phyloP scores from a whole-genome alignment of 2,888 invertebrate species.

The Orthosia cruda region DNA sequence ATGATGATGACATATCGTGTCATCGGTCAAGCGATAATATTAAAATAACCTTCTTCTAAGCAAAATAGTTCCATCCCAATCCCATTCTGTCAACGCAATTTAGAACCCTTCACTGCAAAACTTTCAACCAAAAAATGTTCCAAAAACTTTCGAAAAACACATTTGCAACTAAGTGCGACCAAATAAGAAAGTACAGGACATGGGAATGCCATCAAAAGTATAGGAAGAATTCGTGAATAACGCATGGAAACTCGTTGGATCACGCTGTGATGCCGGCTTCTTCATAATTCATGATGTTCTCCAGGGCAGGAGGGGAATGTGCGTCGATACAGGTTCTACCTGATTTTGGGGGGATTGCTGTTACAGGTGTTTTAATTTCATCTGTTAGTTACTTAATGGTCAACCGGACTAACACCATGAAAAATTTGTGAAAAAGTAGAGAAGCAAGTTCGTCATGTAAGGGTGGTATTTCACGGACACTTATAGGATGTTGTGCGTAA shows the following conservation, averaged over 20 bases:
- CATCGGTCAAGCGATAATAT: no score
- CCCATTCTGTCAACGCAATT: conserved; percentile 25
- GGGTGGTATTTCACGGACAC: no score
- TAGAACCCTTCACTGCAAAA: conserved; percentile 24
- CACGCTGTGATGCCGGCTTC: conserved; percentile 31
- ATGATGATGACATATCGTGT: no score
- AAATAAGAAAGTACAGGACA: conserved; percentile 70
- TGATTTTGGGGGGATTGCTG: conserved; percentile 2
- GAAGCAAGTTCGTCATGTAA: no score
- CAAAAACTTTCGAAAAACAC: conserved; percentile 42
- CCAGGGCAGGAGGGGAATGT: conserved; percentile 6
- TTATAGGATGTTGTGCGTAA: no score
- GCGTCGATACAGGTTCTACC: conserved; percentile 11
- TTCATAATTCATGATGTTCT: conserved; percentile 63
- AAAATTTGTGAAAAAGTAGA: no score
- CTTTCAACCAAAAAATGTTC: conserved; percentile 29
- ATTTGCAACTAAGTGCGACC: conserved; percentile 56
- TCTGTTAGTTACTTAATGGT: no score
- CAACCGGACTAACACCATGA: no score
- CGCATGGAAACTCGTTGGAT: conserved; percentile 63
- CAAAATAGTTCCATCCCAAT: background rate
- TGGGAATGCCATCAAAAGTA: conserved; percentile 76
- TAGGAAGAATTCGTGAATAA: conserved; percentile 73
- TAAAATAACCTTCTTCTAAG: no score
- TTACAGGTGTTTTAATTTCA: background rate